Conservation (phyloP, 2,888 invertebrate species). For the Chrysomela aeneicollis region DNA sequence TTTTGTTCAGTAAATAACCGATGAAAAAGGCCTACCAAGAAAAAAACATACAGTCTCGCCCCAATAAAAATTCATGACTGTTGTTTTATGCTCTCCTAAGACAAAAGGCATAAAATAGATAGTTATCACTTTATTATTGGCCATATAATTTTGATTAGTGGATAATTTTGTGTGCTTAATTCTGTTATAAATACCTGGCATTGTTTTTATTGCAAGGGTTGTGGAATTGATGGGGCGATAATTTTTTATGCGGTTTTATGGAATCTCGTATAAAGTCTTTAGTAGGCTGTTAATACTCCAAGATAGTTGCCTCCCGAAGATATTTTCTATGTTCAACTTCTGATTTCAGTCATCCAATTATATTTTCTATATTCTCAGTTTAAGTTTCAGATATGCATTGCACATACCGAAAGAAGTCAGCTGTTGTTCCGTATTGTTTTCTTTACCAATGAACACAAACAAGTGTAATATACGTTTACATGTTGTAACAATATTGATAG, state of each 20-base stretch:
- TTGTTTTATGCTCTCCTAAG: slow-evolving; percentile 43
- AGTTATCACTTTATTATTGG: slow-evolving; percentile 45
- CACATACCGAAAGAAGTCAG: too few relatives aligned
- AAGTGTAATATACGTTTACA: too few relatives aligned
- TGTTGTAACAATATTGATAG: too few relatives aligned
- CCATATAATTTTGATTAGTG: slow-evolving; percentile 45
- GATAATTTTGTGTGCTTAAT: slow-evolving; percentile 33
- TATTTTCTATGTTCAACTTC: too few relatives aligned
- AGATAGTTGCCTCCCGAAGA: too few relatives aligned
- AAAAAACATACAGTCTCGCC: slow-evolving; percentile 23
- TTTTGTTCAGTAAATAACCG: slow-evolving; percentile 43
- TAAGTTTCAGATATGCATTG: too few relatives aligned
- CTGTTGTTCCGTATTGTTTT: too few relatives aligned
- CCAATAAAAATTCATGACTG: slow-evolving; percentile 49
- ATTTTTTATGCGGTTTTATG: slow-evolving; percentile 36
- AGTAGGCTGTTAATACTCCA: slow-evolving; percentile 34
- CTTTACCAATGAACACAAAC: too few relatives aligned
- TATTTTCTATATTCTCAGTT: too few relatives aligned
- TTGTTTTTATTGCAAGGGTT: slow-evolving; percentile 39
- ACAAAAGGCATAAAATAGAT: slow-evolving; percentile 44
- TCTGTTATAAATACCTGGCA: slow-evolving; percentile 35
- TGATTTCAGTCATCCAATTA: too few relatives aligned
- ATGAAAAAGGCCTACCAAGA: slow-evolving; percentile 24
- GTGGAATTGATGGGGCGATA: slow-evolving; percentile 36
- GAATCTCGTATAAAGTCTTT: slow-evolving; percentile 28